Base-by-base conservation (phyloP, 2,113 vertebrate genomes). In the Calonectris borealis region DNA sequence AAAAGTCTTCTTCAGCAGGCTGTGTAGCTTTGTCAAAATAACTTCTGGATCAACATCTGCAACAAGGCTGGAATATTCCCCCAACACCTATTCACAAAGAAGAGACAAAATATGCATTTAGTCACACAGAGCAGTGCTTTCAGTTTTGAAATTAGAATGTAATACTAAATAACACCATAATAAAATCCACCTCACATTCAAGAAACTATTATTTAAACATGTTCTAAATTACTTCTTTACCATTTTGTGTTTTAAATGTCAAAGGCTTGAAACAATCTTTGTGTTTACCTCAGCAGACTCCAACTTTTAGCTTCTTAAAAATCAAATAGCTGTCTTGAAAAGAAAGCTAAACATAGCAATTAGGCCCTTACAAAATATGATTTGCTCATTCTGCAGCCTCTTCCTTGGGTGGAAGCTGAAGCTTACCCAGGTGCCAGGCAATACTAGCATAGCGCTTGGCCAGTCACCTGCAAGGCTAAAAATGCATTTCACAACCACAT, bases 11-110 rank as follows among this genome's bases (percentile, higher is more conserved):
- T 97, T 98, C 82, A 99, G 96, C 91, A 99, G 94, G 72, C 88
- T 97, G 75, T 97, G 94, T 26, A 99, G 97, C 73, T 98, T 99
- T 34, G 52, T 90, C 93, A 99, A 95, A 76, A 99, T 96, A n/a
- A 96, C 93, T n/a, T 97, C 97, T 25, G 98, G 97, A 31, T 98
- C 98, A 69, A 98, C 94, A 34, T 98, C 98, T 70, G 97, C 94
- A 91, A 94, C 98, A 60, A 99, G 97, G 80, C 98, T 97, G 61
- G 98, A 98, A 96, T 99, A 99, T 65, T 99, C 99, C 22, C 99
- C 99, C 38, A 99, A 97, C 11, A 99, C 99, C 99, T 99, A 79
- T 46, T 77, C 85, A 88, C 54, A 70, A 93, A 44, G 20, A 55
- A 78, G 27, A 96, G 21, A 83, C 7, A 91, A 54, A 93, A 79